A percentile compares a stretch with the other conserved stretches of the same genome.
Conservation (phyloP, 2,888 invertebrate species). For the Apodemia mormo region DNA sequence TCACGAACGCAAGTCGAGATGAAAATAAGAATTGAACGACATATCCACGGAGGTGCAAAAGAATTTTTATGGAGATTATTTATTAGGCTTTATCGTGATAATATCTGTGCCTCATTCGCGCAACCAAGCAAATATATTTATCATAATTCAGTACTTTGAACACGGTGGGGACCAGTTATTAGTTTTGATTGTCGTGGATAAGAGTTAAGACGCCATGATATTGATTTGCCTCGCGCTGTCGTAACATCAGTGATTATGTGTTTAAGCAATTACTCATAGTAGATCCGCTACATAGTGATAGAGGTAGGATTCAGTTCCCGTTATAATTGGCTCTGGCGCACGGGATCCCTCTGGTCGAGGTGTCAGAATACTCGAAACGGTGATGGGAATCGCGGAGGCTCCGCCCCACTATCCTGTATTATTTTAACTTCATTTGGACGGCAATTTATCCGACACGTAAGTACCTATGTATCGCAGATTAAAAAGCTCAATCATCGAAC, state of each 20-base stretch:
- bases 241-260: slow-evolving; percentile 61
- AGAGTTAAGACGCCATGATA: slow-evolving; percentile 50
- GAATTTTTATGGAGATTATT: slow-evolving; percentile 35
- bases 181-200: slow-evolving; percentile 52
- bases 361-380: slow-evolving; percentile 55
- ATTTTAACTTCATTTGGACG: slow-evolving; percentile 49
- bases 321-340: slow-evolving; percentile 65
- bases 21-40: slow-evolving; percentile 16
- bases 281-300: slow-evolving; percentile 47
- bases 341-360: slow-evolving; percentile 53
- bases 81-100: slow-evolving; percentile 30
- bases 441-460: slow-evolving; percentile 40
- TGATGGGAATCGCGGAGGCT: slow-evolving; percentile 45
- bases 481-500: slow-evolving; percentile 6
- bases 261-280: slow-evolving; percentile 69
- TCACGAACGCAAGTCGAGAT: not conserved
- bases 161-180: slow-evolving; percentile 36
- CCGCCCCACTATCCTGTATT: slow-evolving; percentile 59
- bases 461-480: slow-evolving; percentile 22
- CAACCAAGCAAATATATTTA: slow-evolving; percentile 35
- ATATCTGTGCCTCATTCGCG: slow-evolving; percentile 27
- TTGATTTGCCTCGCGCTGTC: slow-evolving; percentile 59
- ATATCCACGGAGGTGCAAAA: slow-evolving; percentile 25
- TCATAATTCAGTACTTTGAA: slow-evolving; percentile 31
- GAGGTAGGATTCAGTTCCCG: slow-evolving; percentile 56